Conservation (phyloP, 2,797 vertebrate species). For the Epinephelus malabaricus region DNA sequence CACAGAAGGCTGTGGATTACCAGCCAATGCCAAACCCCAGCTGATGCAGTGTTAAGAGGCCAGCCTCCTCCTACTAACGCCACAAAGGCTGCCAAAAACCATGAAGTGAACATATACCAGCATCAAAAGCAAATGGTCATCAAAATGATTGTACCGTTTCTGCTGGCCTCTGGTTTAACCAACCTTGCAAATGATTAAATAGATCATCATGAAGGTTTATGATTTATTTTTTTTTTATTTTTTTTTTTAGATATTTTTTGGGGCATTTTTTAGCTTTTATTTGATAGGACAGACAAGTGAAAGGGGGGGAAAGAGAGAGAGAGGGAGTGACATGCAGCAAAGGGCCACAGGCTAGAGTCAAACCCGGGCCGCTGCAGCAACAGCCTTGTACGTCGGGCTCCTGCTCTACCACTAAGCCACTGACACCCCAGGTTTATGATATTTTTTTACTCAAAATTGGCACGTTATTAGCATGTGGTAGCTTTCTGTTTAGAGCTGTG, state of each 20-base stretch:
- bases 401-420: too few relatives aligned
- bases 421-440: neutral
- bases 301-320: too few relatives aligned
- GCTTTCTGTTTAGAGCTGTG: neutral
- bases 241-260: too few relatives aligned
- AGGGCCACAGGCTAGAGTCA: too few relatives aligned
- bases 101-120: constrained; percentile 44
- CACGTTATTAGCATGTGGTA: neutral
- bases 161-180: constrained; percentile 20
- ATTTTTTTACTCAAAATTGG: constrained; percentile 4
- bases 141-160: constrained; percentile 39
- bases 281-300: too few relatives aligned
- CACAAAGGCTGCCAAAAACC: constrained; percentile 65
- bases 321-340: too few relatives aligned
- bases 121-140: constrained; percentile 54
- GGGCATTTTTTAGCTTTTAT: too few relatives aligned
- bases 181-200: constrained; percentile 30
- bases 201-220: constrained; percentile 25
- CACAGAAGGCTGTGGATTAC: constrained; percentile 81
- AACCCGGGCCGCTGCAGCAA: too few relatives aligned
- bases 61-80: constrained; percentile 58
- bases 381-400: too few relatives aligned
- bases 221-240: neutral
- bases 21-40: constrained; percentile 75
- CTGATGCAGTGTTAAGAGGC: constrained; percentile 72